A percentile compares a stretch with the other conserved stretches of the same genome.
phyloP scores from a whole-genome alignment of 2,113 vertebrate species.

The Platysteira castanea region DNA sequence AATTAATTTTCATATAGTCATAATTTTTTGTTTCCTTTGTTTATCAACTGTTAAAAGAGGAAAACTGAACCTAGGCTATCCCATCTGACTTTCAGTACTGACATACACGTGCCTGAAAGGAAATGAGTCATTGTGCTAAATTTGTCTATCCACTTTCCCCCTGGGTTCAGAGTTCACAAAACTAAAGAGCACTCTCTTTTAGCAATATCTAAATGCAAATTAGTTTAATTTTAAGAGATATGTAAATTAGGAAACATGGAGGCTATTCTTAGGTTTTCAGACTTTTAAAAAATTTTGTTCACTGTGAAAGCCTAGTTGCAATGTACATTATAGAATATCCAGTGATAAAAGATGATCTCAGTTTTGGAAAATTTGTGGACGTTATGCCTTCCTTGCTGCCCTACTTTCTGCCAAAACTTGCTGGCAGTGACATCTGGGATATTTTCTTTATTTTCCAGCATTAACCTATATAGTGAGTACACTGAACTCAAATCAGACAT shows the following conservation, averaged over 20 bases:
- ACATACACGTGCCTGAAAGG: not conserved
- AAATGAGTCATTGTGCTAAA: not conserved
- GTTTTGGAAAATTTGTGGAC: not conserved
- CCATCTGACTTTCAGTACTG: not conserved
- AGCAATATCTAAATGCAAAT: not conserved
- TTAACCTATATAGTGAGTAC: not conserved
- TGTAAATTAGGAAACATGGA: not conserved
- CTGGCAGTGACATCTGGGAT: not conserved
- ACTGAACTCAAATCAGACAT: not conserved
- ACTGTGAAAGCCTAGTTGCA: not conserved
- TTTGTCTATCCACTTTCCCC: not conserved
- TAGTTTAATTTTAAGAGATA: not conserved
- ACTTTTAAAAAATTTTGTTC: not conserved
- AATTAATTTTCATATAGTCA: not conserved
- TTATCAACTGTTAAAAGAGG: not conserved
- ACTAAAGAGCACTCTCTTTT: not conserved
- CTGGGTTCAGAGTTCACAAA: not conserved
- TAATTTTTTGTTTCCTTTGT: not conserved
- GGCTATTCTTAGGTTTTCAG: not conserved
- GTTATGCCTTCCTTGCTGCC: not conserved
- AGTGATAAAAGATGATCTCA: not conserved
- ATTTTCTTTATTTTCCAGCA: not conserved
- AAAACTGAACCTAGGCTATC: not conserved
- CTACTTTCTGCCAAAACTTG: not conserved
- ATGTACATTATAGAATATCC: not conserved